Evolutionary conservation across 2,113 vertebrate species (phyloP).

Genomic region (Archocentrus centrarchus): DNA sequence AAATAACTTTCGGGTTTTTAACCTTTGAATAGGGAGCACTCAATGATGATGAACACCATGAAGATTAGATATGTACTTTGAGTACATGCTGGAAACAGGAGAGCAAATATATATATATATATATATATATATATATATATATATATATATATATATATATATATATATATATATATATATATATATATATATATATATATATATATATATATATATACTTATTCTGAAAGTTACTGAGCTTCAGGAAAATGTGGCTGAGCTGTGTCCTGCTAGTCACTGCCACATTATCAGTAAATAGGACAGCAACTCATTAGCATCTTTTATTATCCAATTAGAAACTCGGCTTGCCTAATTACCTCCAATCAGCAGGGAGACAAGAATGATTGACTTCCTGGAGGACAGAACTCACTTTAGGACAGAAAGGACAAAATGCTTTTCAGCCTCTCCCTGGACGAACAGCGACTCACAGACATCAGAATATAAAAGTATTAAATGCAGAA

Average conservation of each 20-base stretch:
- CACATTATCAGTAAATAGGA: conserved; percentile 71
- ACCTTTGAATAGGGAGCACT: conserved; percentile 13
- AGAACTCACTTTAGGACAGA: conserved; percentile 61
- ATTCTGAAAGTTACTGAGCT: neutral
- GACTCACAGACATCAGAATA: neutral
- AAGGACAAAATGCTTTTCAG: conserved; percentile 52
- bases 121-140: neutral
- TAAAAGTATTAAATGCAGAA: neutral
- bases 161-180: neutral
- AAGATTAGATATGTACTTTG: neutral
- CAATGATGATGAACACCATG: neutral
- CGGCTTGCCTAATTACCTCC: conserved; percentile 77
- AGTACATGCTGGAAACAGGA: neutral
- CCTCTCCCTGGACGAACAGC: neutral
- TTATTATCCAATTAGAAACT: conserved; percentile 79
- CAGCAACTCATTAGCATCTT: conserved; percentile 75
- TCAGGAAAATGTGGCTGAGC: conserved; percentile 1
- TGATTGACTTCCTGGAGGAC: conserved; percentile 74
- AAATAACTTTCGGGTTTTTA: conserved; percentile 60
- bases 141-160: neutral
- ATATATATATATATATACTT: neutral
- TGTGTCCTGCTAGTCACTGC: conserved; percentile 38
- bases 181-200: neutral
- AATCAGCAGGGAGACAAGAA: conserved; percentile 72
- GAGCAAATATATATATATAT: neutral